Evolutionary conservation across 2,797 vertebrate genomes (phyloP).

Genomic region (Chromobotia macracanthus): DNA sequence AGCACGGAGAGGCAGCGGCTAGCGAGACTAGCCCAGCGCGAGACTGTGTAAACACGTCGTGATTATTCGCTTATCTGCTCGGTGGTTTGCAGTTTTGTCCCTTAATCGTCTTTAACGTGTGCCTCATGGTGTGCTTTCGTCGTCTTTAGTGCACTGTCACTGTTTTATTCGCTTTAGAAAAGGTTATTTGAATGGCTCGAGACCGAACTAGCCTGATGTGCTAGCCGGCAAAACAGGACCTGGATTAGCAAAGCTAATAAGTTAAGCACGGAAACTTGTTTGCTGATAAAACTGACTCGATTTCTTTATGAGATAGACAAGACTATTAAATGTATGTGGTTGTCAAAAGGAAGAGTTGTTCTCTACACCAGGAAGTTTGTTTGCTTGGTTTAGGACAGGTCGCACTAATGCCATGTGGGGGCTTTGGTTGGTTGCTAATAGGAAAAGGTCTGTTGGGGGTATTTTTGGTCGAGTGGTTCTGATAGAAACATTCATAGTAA

Average conservation of each 20-base stretch:
- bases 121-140: background rate
- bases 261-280: conserved; percentile 11
- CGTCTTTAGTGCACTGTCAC: background rate
- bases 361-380: background rate
- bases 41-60: conserved; percentile 25
- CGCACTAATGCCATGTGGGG: background rate
- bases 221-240: conserved; percentile 41
- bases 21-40: conserved; percentile 32
- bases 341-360: background rate
- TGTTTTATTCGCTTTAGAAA: background rate
- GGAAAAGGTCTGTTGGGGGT: background rate
- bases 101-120: background rate
- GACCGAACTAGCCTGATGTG: conserved; percentile 32
- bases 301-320: background rate
- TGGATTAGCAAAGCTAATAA: conserved; percentile 36
- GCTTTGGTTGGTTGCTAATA: background rate
- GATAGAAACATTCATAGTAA: background rate
- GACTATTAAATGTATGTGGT: background rate
- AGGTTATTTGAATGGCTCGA: background rate
- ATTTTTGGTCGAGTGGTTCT: background rate
- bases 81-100: background rate
- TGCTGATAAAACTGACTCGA: background rate
- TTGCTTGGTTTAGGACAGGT: background rate
- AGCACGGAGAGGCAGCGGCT: conserved; percentile 47
- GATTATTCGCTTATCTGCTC: background rate